phyloP scores from a whole-genome alignment of 2,113 vertebrate species.

The Microtus ochrogaster region DNA sequence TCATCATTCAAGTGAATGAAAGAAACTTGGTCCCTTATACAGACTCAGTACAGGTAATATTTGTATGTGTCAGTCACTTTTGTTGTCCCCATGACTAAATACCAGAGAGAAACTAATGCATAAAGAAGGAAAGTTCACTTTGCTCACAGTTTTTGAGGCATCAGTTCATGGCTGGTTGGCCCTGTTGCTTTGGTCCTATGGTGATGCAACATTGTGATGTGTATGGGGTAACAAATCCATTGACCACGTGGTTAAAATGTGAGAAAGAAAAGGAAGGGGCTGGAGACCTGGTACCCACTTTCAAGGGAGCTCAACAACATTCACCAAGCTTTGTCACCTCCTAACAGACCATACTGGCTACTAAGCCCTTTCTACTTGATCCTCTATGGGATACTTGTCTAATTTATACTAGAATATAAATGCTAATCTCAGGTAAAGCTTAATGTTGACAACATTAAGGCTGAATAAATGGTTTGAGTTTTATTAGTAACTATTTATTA shows the following conservation, averaged over 20 bases:
- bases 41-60: background rate
- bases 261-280: background rate
- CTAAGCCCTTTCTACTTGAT: background rate
- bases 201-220: background rate
- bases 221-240: background rate
- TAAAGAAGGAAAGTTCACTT: background rate
- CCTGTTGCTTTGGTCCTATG: background rate
- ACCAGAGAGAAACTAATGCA: background rate
- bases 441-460: background rate
- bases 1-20: background rate
- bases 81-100: background rate
- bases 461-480: background rate
- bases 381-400: background rate
- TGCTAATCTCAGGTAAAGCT: constrained; percentile 11
- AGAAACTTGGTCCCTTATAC: background rate
- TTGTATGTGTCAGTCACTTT: background rate
- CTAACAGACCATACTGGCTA: background rate
- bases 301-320: background rate
- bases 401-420: background rate
- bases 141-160: background rate
- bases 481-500: background rate
- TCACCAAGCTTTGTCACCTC: background rate
- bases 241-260: background rate
- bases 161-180: background rate
- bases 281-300: background rate